Evolutionary conservation across 2,888 invertebrate species (phyloP).

Genomic region (Tenthredo scrophulariae): DNA sequence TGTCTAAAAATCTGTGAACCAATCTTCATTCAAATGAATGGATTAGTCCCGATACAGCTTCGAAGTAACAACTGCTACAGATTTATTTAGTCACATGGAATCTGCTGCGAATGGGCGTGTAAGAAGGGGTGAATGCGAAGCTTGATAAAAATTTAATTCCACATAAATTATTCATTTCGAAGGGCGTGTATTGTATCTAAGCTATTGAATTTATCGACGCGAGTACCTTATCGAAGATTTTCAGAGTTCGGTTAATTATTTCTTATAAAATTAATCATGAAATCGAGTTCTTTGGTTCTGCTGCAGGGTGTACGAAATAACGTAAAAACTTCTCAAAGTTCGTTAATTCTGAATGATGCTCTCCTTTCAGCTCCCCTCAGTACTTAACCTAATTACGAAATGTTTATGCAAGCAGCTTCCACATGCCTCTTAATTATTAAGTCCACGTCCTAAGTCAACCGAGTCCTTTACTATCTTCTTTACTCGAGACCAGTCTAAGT

Average conservation of each 20-base stretch:
- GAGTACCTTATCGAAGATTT: not conserved
- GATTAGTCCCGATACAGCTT: conserved; percentile 36
- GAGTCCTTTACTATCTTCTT: conserved; percentile 28
- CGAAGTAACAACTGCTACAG: conserved; percentile 27
- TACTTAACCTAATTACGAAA: conserved; percentile 59
- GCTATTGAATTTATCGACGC: not conserved
- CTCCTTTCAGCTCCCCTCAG: conserved; percentile 1
- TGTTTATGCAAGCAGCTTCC: conserved; percentile 65
- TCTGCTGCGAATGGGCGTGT: conserved; percentile 29
- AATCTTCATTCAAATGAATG: conserved; percentile 42
- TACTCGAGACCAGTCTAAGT: not conserved
- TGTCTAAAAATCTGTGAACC: conserved; percentile 13
- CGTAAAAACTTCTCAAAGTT: conserved; percentile 5
- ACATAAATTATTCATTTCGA: conserved; percentile 42
- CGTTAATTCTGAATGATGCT: conserved; percentile 27
- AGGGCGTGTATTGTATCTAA: not conserved
- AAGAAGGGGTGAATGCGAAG: conserved; percentile 25
- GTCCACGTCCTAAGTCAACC: conserved; percentile 68
- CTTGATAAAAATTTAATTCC: conserved; percentile 33
- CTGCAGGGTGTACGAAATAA: not conserved
- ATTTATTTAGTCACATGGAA: conserved; percentile 50
- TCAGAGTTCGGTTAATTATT: not conserved
- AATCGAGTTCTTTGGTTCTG: not conserved
- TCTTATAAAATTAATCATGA: not conserved
- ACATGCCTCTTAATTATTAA: conserved; percentile 65